Evolutionary conservation across 2,797 vertebrate genomes (phyloP), one percentile per base, ranked within the genome.

Genomic region (Protonibea diacanthus): DNA sequence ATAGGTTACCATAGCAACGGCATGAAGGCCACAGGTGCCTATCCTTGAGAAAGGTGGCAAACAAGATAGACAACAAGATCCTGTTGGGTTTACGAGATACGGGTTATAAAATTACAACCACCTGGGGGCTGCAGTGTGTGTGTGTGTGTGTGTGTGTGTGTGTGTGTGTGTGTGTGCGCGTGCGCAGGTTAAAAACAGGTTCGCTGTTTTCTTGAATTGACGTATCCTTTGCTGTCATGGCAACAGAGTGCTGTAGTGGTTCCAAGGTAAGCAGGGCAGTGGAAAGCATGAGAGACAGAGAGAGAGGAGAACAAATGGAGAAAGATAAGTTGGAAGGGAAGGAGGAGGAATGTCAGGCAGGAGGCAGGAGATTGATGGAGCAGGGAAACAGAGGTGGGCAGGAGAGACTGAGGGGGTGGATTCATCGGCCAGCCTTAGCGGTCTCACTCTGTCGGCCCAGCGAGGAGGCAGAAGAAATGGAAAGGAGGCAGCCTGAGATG

Each of bases 191-290:
- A 68, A 85, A 85, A 78, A 69, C 71, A 49, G 40, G 69, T 14
- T 57, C 1, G 0, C 15, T 14, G 59, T 80, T 85, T 67, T 57
- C 53, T 64, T 73, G 59, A 76, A 65, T 78, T 21, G 0, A 67
- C 55, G 65, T 85, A 59, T 80, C 76, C 81, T 87, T 68, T 71
- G 86, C 86, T 81, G 80, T 62, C 90, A 89, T 93, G 84, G 85
- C 83, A 93, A 93, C 91, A 78, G 73, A 76, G 78, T 21, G 0
- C 60, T 69, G 76, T 70, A 53, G 53, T 29, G 47, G 55, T 53
- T 78, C 48, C n/a, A 15, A 68, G 63, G 70, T 29, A 15, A 29
- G 60, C 56, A 78, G 45, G 48, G 33, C 0, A 27, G 38, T 5
- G 52, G 51, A 65, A 64, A 65, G 49, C n/a, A 17, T 13, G 56